Conservation (phyloP, 2,888 invertebrate genomes). For the Leistus spinibarbis region DNA sequence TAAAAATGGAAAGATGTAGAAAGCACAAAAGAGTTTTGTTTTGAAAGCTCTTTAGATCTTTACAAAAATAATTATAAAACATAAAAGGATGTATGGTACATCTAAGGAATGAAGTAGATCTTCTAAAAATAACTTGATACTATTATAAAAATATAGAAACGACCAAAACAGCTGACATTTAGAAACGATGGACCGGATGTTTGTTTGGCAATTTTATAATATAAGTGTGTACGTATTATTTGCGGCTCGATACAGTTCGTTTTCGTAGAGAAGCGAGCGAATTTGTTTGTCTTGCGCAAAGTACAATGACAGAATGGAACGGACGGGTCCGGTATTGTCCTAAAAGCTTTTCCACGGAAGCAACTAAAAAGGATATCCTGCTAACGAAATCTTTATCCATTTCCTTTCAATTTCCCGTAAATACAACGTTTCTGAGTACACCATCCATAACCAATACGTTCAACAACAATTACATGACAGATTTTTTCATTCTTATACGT, state of each 20-base stretch:
- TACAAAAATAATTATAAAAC: too few species aligned
- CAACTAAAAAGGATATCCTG: constrained; percentile 23
- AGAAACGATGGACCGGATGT: too few species aligned
- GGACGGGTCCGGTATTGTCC: constrained; percentile 15
- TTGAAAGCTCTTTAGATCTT: too few species aligned
- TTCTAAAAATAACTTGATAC: too few species aligned
- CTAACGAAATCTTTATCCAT: constrained; percentile 25
- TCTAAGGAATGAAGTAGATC: too few species aligned
- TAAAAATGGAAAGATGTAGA: too few species aligned
- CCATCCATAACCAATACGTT: neutral
- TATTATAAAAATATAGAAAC: too few species aligned
- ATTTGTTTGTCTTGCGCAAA: neutral
- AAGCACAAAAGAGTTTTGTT: too few species aligned
- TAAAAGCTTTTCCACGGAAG: constrained; percentile 29
- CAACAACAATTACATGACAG: too few species aligned
- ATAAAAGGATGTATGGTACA: too few species aligned
- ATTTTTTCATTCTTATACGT: too few species aligned
- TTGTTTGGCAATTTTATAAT: neutral
- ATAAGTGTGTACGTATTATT: neutral
- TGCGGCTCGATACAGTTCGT: neutral
- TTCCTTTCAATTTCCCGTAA: constrained; percentile 33
- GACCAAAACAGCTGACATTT: too few species aligned
- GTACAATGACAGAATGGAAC: neutral
- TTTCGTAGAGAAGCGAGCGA: neutral
- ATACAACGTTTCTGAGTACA: constrained; percentile 1